Evolutionary conservation across 2,113 vertebrate genomes (phyloP).

Genomic region (Paracanthobrama guichenoti): DNA sequence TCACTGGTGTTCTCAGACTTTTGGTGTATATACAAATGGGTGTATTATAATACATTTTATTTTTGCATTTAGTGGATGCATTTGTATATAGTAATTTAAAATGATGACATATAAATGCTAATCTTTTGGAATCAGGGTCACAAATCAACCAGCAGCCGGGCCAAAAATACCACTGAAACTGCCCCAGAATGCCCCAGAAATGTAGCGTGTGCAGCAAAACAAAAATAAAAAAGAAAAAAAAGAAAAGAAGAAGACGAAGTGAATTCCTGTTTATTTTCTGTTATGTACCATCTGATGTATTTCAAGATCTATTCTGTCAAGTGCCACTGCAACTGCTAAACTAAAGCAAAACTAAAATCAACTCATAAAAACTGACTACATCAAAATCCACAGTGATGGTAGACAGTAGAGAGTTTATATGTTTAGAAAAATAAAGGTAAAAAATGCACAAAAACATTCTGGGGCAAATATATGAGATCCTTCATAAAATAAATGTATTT

Average conservation of each 20-base stretch:
- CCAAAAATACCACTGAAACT: background rate
- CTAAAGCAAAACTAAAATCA: background rate
- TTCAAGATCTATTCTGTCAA: background rate
- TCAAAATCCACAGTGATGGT: too few relatives aligned
- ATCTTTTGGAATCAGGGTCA: background rate
- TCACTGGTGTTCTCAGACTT: background rate
- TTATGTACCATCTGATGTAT: background rate
- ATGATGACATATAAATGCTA: background rate
- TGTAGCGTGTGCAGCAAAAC: background rate
- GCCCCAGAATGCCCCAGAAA: background rate
- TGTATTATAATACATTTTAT: background rate
- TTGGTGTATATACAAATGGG: background rate
- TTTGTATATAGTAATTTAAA: background rate
- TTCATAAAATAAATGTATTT: too few relatives aligned
- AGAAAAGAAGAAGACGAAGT: background rate
- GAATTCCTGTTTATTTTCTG: background rate
- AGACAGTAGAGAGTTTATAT: too few relatives aligned
- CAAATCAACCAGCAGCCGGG: background rate
- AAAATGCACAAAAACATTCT: too few relatives aligned
- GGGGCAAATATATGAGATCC: too few relatives aligned
- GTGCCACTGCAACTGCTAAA: background rate
- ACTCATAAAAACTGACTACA: background rate
- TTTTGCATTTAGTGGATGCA: background rate
- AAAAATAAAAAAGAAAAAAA: too few relatives aligned
- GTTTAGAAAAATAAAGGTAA: too few relatives aligned